A percentile compares a stretch with the other conserved stretches of the same genome.
phyloP scores from a whole-genome alignment of 2,888 invertebrate species.

The Rotaria magnacalcarata region DNA sequence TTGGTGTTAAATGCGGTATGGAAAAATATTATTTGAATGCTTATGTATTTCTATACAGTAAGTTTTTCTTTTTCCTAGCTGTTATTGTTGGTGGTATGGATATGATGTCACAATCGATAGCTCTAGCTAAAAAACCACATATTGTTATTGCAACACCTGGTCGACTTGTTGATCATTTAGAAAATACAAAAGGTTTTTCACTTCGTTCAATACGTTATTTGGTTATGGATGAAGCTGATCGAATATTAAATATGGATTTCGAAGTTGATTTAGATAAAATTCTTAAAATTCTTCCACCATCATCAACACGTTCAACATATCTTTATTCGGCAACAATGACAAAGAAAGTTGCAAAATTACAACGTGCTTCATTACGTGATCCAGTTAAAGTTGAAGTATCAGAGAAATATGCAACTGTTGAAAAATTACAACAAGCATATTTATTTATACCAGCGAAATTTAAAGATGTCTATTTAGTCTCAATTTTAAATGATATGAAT shows the following conservation, averaged over 20 bases:
- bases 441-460: constrained; percentile 89
- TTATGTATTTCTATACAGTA: too few species aligned
- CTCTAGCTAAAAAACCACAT: constrained; percentile 89
- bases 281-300: constrained; percentile 79
- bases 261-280: constrained; percentile 88
- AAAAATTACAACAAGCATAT: constrained; percentile 87
- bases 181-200: constrained; percentile 95
- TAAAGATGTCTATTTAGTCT: constrained; percentile 94
- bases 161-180: constrained; percentile 85
- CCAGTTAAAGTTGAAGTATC: constrained; percentile 92
- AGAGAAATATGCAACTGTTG: constrained; percentile 94
- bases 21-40: too few species aligned
- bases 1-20: constrained; percentile 72
- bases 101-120: constrained; percentile 85
- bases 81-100: constrained; percentile 98
- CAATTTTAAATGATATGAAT: constrained; percentile 84
- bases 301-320: constrained; percentile 78
- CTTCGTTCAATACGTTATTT: constrained; percentile 79
- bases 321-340: constrained; percentile 99
- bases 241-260: constrained; percentile 97
- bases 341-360: constrained; percentile 78
- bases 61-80: constrained; percentile 60
- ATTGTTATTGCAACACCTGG: constrained; percentile 92
- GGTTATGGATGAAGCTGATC: constrained; percentile 98
- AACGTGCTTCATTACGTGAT: constrained; percentile 84